phyloP scores from a whole-genome alignment of 2,113 vertebrate genomes.

The Oenanthe oenanthe region DNA sequence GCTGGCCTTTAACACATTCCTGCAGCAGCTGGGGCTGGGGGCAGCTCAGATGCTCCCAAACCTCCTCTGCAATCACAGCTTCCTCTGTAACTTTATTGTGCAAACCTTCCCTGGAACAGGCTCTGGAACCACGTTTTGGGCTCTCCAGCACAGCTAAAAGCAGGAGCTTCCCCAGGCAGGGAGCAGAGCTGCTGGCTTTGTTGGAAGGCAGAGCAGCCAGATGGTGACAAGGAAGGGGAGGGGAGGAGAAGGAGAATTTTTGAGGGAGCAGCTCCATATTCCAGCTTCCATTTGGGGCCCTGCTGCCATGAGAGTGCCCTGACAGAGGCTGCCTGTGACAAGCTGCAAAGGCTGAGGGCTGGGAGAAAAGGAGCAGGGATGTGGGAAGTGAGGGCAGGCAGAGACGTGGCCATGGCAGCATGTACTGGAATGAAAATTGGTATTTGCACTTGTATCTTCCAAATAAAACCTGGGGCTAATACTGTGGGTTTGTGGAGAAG shows the following conservation, averaged over 20 bases:
- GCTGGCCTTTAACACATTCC: neutral
- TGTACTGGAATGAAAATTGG: neutral
- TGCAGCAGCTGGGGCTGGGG: neutral
- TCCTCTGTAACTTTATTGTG: neutral
- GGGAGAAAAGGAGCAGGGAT: neutral
- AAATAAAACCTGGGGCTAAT: neutral
- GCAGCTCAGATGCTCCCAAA: neutral
- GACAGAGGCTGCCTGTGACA: neutral
- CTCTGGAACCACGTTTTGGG: neutral
- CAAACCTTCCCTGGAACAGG: neutral
- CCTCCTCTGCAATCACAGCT: neutral
- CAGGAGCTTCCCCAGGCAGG: constrained; percentile 21
- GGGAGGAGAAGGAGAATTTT: neutral
- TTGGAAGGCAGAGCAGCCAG: constrained; percentile 18
- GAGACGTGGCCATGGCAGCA: neutral
- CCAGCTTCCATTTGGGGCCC: neutral
- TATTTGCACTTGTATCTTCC: neutral
- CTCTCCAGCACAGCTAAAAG: neutral
- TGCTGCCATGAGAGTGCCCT: neutral
- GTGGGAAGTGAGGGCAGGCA: neutral
- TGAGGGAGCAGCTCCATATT: neutral
- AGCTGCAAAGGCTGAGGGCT: neutral
- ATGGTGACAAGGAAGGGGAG: neutral
- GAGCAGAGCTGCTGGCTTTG: neutral
- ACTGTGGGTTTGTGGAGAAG: neutral